Base-by-base conservation (phyloP, 2,888 invertebrate species). In the Cepaea hortensis region DNA sequence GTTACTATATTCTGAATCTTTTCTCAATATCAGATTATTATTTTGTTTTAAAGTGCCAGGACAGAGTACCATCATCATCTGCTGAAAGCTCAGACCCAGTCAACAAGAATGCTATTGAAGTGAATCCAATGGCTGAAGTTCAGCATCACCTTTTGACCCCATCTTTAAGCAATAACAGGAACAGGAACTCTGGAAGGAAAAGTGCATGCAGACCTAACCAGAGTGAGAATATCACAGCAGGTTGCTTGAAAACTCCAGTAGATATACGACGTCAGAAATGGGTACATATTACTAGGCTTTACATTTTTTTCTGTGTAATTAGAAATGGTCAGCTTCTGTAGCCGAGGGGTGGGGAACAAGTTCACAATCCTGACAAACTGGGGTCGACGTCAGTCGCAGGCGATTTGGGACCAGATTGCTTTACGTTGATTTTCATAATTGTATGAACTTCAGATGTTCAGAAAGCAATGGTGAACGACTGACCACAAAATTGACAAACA, bases 211-310 rank as follows among this genome's bases (percentile, higher is more conserved):
- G 72, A 85, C 87, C 87, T 15, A 87, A 84, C 35, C 84, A 87
- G 50, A 84, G 79, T 80, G 87, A 87, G 48, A 87, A 87, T 68
- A 87, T 87, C 50, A 79, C 83, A 72, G 87, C 87, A 73, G 84
- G 80, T n/a, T 55, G 20, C 35, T n/a, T 84, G 23, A 87, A 84
- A 46, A 87, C 87, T 15, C 87, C 87, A 13, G 79, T 80, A 7
- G 55, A 77, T 46, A 23, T 79, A n/a, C 48, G n/a, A 18, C 84
- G 80, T 62, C 83, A 87, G 80, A 77, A 84, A 73, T 87, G 77
- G 87, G 87, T 86, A 77, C n/a, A 72, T 85, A 50, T 75, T 75
- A 4, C 7, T 48, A 50, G 48, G 35, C 35, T 35, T 35, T 35
- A 35, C 1, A 35, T 35, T 35, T 35, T 35, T 1, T 35, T 35